A percentile compares a stretch with the other conserved stretches of the same genome.
phyloP scores from a whole-genome alignment of 2,888 invertebrate species.

The Rapana venosa region DNA sequence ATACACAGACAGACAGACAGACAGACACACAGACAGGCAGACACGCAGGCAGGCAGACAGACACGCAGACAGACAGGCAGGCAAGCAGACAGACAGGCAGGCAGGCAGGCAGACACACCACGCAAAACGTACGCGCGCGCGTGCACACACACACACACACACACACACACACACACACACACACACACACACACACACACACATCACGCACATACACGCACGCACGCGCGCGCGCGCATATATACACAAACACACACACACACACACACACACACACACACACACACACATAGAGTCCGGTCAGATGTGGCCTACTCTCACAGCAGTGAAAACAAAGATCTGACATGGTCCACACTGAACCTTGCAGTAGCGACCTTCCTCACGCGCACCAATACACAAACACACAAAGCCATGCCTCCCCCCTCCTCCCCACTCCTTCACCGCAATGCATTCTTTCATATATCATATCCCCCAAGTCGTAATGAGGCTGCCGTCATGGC shows the following conservation, averaged over 20 bases:
- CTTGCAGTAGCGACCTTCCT: too few relatives aligned
- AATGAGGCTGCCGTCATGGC: too few relatives aligned
- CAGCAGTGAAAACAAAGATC: too few relatives aligned
- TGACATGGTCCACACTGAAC: too few relatives aligned
- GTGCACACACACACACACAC: not conserved
- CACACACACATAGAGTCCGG: not conserved
- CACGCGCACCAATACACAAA: too few relatives aligned
- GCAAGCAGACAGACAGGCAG: not conserved
- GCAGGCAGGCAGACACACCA: not conserved
- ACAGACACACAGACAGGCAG: too few relatives aligned
- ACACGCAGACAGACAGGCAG: not conserved
- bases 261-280: not conserved
- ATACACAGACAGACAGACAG: too few relatives aligned
- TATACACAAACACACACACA: not conserved
- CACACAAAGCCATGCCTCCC: too few relatives aligned
- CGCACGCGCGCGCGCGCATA: not conserved
- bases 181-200: not conserved
- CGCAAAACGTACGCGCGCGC: not conserved
- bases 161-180: conserved; percentile 1
- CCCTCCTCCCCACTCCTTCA: too few relatives aligned
- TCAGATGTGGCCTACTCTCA: too few relatives aligned
- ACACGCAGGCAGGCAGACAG: not conserved
- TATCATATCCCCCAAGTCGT: too few relatives aligned
- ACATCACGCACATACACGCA: not conserved
- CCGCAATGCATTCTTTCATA: too few relatives aligned